A percentile compares a stretch with the other conserved stretches of the same genome.
phyloP scores from a whole-genome alignment of 2,888 invertebrate genomes.

The Gymnosoma rotundatum region DNA sequence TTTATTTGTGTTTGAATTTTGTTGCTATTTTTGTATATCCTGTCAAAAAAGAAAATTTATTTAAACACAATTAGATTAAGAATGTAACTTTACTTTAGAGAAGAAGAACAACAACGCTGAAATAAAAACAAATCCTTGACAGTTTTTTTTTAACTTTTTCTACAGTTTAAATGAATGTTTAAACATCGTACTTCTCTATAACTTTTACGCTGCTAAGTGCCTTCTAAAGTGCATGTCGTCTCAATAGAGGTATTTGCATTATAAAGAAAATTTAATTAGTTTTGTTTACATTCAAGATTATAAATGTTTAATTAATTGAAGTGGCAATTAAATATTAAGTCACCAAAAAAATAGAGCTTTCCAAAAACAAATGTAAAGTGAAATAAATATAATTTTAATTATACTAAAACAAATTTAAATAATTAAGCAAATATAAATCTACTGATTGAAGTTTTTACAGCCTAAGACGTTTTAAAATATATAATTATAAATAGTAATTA shows the following conservation, averaged over 20 bases:
- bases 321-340: constrained; percentile 47
- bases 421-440: background rate
- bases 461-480: no score
- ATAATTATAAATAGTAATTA: no score
- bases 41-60: constrained; percentile 35
- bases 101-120: constrained; percentile 32
- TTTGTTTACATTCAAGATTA: constrained; percentile 77
- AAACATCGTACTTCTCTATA: constrained; percentile 20
- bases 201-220: constrained; percentile 12
- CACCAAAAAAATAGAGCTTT: background rate
- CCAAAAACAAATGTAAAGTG: background rate
- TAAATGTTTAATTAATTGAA: constrained; percentile 64
- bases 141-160: constrained; percentile 5
- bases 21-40: background rate
- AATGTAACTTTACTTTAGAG: background rate
- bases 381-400: background rate
- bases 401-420: background rate
- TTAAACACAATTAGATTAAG: constrained; percentile 48
- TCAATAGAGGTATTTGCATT: constrained; percentile 2
- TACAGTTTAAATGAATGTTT: constrained; percentile 43
- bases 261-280: constrained; percentile 76
- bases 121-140: constrained; percentile 14
- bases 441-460: background rate
- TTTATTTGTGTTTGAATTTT: no score
- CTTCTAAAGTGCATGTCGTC: constrained; percentile 21